A percentile compares a stretch with the other conserved stretches of the same genome.
phyloP scores from a whole-genome alignment of 2,113 vertebrate genomes.

The Delphinapterus leucas region DNA sequence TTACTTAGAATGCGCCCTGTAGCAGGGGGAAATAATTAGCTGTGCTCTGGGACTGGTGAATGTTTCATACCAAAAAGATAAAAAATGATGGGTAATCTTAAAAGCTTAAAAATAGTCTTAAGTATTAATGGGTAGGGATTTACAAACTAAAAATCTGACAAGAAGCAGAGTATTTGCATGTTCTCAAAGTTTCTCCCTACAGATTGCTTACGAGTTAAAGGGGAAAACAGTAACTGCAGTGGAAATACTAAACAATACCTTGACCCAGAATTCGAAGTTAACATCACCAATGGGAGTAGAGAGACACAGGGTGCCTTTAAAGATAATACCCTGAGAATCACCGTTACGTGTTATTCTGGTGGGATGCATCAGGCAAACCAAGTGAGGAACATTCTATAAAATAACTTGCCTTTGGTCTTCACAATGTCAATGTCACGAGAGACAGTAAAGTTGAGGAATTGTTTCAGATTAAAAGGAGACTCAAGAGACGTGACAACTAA shows the following conservation, averaged over 20 bases:
- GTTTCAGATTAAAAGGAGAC: neutral
- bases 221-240: neutral
- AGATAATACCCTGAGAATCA: neutral
- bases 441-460: neutral
- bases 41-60: neutral
- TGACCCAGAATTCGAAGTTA: neutral
- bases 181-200: neutral
- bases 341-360: neutral
- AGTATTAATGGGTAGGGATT: neutral
- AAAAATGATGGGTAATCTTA: neutral
- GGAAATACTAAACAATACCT: neutral
- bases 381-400: neutral
- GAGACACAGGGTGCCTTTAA: neutral
- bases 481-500: fast-evolving
- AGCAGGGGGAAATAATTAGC: neutral
- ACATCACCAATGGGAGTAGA: fast-evolving
- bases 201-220: neutral
- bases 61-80: neutral
- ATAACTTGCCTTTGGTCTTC: neutral
- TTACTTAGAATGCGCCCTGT: fast-evolving
- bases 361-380: neutral
- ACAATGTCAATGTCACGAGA: neutral
- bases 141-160: neutral
- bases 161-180: neutral
- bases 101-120: neutral